These are phyloP conservation scores for Scaptomyza polygonia DNA, from an alignment of 2,888 invertebrate genomes.

Conservation along the genomic window DNA sequence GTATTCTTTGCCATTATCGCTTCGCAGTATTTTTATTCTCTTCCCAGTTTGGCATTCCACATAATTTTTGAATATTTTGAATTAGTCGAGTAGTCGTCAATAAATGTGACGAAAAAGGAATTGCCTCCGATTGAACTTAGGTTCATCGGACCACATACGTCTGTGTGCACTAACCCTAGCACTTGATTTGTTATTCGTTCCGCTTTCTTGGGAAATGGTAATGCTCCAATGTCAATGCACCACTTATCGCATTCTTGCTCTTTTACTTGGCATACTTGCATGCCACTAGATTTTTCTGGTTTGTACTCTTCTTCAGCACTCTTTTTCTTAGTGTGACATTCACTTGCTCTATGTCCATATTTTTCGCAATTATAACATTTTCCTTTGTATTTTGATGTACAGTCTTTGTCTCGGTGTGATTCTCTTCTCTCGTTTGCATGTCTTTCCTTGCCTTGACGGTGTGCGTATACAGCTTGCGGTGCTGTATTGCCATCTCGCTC, in stretches of 20 bases:
- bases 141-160: neutral
- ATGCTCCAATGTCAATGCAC: no score
- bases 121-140: neutral
- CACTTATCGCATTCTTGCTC: no score
- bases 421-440: no score
- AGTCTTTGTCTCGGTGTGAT: no score
- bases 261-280: no score
- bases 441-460: neutral
- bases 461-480: neutral
- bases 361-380: neutral
- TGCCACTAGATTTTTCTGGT: no score
- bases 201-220: no score
- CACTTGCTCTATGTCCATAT: no score
- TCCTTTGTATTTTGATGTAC: neutral
- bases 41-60: neutral
- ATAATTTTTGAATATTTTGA: no score
- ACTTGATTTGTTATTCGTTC: slow-evolving; percentile 5
- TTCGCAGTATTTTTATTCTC: neutral
- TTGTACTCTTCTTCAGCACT: no score
- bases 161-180: slow-evolving; percentile 1
- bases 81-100: neutral
- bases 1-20: neutral
- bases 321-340: no score
- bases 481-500: neutral
- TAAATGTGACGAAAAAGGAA: neutral